These are phyloP conservation scores for Cephus rjabovi DNA, from an alignment of 2,888 invertebrate genomes.

Conservation along the genomic window DNA sequence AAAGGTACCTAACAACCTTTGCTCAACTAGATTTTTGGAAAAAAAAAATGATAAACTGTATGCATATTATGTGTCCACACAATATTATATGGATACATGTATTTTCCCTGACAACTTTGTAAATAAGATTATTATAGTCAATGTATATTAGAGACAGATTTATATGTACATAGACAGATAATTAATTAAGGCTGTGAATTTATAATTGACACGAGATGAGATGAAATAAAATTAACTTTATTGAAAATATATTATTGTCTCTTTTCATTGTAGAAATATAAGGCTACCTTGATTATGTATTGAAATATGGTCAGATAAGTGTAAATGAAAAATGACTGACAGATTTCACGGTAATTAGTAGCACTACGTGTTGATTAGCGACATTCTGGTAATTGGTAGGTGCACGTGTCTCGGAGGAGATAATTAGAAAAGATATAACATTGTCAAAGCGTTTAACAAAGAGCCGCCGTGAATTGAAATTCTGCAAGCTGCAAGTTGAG, in stretches of 20 bases:
- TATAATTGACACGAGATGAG: slow-evolving; percentile 39
- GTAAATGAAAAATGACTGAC: neutral
- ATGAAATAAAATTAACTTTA: slow-evolving; percentile 44
- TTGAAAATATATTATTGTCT: slow-evolving; percentile 2
- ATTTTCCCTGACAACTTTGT: slow-evolving; percentile 1
- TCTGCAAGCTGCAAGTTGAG: slow-evolving; percentile 11
- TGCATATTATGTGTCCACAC: neutral
- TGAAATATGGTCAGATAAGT: neutral
- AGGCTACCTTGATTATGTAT: no score
- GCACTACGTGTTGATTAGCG: neutral
- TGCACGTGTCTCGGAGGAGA: neutral
- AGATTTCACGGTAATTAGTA: neutral
- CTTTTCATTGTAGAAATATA: neutral
- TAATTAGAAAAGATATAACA: neutral
- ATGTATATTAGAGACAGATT: slow-evolving; percentile 1
- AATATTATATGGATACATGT: neutral
- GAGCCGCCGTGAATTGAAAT: slow-evolving; percentile 9
- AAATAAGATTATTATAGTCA: slow-evolving; percentile 2
- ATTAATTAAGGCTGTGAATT: slow-evolving; percentile 52
- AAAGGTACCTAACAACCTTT: neutral
- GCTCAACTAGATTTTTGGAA: neutral
- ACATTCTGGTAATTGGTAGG: neutral
- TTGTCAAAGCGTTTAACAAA: slow-evolving; percentile 11
- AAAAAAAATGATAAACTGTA: slow-evolving; percentile 5
- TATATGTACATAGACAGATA: slow-evolving; percentile 24